Percentiles rank a stretch among this genome's conserved stretches.
Conservation (phyloP, 2,113 vertebrate genomes). For the Speoplatyrhinus poulsoni region DNA sequence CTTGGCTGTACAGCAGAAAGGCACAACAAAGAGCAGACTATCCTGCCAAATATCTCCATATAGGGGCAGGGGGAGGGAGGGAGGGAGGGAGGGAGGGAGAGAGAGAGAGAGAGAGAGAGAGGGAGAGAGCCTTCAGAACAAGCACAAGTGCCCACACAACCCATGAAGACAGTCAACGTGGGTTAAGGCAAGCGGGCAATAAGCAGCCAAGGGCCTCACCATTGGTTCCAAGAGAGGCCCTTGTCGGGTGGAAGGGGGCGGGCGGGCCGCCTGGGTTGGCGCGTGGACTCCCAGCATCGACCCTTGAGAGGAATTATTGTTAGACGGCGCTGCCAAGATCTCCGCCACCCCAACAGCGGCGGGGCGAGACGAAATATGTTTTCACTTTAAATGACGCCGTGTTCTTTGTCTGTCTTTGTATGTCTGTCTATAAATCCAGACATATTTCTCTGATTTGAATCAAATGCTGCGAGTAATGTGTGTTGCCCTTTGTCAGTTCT, state of each 20-base stretch:
- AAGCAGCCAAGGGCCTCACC: constrained; percentile 59
- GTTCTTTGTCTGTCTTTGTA: constrained; percentile 58
- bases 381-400: constrained; percentile 66
- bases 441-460: constrained; percentile 61
- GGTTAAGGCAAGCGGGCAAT: constrained; percentile 53
- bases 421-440: constrained; percentile 49
- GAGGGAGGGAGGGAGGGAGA: constrained; percentile 47
- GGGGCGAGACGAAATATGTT: constrained; percentile 57
- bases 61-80: constrained; percentile 54
- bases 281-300: constrained; percentile 43
- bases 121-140: constrained; percentile 56
- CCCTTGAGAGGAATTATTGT: constrained; percentile 57
- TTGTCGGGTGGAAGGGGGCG: constrained; percentile 47
- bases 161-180: constrained; percentile 63
- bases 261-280: constrained; percentile 45
- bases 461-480: constrained; percentile 53
- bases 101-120: constrained; percentile 13
- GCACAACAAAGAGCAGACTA: constrained; percentile 53
- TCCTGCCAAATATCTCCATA: constrained; percentile 57
- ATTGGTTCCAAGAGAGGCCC: constrained; percentile 29
- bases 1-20: constrained; percentile 59
- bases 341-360: constrained; percentile 53
- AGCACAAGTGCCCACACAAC: constrained; percentile 55
- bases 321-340: constrained; percentile 53
- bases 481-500: constrained; percentile 24